Percentiles rank a stretch among this genome's conserved stretches.
phyloP scores from a whole-genome alignment of 2,888 invertebrate genomes.

The Acrobasis suavella region DNA sequence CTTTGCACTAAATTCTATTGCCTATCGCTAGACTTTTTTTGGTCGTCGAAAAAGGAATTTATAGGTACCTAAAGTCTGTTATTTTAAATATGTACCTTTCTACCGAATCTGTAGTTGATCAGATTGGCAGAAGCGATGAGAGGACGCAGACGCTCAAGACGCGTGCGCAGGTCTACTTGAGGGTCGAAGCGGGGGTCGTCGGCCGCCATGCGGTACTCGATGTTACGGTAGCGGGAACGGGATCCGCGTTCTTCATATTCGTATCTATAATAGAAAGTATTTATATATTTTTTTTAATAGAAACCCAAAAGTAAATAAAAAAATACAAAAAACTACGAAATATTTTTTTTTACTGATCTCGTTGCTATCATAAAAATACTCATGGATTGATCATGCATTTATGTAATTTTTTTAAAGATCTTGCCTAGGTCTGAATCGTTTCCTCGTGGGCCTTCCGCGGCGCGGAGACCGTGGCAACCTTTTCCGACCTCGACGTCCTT shows the following conservation, averaged over 20 bases:
- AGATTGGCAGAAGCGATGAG: slow-evolving; percentile 88
- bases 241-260: slow-evolving; percentile 66
- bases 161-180: slow-evolving; percentile 72
- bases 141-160: slow-evolving; percentile 71
- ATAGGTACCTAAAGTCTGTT: too few relatives aligned
- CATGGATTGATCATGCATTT: too few relatives aligned
- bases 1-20: too few relatives aligned
- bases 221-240: slow-evolving; percentile 67
- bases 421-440: slow-evolving; percentile 73
- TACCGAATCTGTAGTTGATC: slow-evolving; percentile 89
- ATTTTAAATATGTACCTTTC: slow-evolving; percentile 81
- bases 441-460: slow-evolving; percentile 71
- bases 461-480: slow-evolving; percentile 70
- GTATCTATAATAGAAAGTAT: too few relatives aligned
- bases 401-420: too few relatives aligned
- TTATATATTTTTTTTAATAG: too few relatives aligned
- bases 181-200: slow-evolving; percentile 79
- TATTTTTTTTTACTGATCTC: too few relatives aligned
- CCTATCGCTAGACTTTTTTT: too few relatives aligned
- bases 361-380: too few relatives aligned
- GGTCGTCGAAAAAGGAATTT: too few relatives aligned
- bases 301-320: too few relatives aligned
- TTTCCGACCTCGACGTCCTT: slow-evolving; percentile 65
- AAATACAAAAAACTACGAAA: too few relatives aligned
- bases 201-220: slow-evolving; percentile 77